phyloP scores from a whole-genome alignment of 1,140 invertebrate species.

The Paralvinella palmiformis region DNA sequence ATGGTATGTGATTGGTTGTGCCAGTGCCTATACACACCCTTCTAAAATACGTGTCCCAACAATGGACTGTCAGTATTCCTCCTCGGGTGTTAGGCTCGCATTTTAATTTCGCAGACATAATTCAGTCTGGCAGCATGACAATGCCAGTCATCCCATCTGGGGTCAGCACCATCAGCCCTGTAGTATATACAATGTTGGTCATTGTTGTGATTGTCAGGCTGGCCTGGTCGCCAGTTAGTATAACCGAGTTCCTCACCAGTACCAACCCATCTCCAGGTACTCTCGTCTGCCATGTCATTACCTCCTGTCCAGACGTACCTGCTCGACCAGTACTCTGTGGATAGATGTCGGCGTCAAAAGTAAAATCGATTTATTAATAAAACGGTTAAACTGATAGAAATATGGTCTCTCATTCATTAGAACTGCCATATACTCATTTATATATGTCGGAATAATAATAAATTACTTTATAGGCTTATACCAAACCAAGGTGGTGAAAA shows the following conservation, averaged over 20 bases:
- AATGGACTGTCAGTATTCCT: no score
- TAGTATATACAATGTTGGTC: constrained; percentile 12
- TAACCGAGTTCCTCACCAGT: constrained; percentile 5
- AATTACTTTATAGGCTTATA: no score
- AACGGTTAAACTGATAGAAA: no score
- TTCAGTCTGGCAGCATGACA: constrained; percentile 10
- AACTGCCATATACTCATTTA: no score
- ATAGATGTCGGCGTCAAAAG: neutral
- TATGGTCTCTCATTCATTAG: no score
- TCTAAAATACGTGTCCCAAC: no score
- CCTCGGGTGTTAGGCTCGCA: neutral
- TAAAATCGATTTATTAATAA: no score
- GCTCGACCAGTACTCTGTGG: constrained; percentile 6
- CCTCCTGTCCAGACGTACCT: constrained; percentile 14
- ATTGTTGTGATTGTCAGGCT: constrained; percentile 3
- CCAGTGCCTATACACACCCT: no score
- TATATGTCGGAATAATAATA: no score
- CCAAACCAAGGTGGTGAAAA: no score
- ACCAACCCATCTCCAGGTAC: constrained; percentile 13
- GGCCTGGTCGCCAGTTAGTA: constrained; percentile 9
- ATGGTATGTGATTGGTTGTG: no score
- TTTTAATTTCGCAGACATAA: constrained; percentile 14
- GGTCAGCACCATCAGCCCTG: neutral
- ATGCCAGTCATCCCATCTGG: constrained; percentile 17
- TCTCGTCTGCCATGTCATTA: constrained; percentile 6